Percentiles rank a stretch among this genome's conserved stretches.
These are phyloP conservation scores for Drosophila hamatofila DNA, from an alignment of 2,888 invertebrate species.

Conservation along the genomic window DNA sequence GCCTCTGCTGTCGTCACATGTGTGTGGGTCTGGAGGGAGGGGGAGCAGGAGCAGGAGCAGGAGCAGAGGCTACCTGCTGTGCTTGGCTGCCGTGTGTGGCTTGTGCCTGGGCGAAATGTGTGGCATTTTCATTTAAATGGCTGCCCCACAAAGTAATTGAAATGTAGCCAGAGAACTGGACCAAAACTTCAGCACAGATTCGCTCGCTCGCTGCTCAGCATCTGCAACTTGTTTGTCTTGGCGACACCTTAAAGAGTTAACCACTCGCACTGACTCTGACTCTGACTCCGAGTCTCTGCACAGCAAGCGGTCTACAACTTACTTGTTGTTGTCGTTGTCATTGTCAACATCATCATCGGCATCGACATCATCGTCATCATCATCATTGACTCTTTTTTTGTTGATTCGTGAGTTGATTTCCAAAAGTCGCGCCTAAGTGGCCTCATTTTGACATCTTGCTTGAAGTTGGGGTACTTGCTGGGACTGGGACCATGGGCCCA, in stretches of 20 bases:
- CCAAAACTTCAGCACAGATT: slow-evolving; percentile 23
- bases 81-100: slow-evolving; percentile 44
- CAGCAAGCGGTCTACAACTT: slow-evolving; percentile 69
- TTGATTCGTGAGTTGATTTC: slow-evolving; percentile 69
- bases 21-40: slow-evolving; percentile 14
- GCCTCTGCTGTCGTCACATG: slow-evolving; percentile 38
- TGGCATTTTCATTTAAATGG: slow-evolving; percentile 80
- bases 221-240: slow-evolving; percentile 71
- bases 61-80: slow-evolving; percentile 49
- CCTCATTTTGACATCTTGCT: slow-evolving; percentile 80
- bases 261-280: slow-evolving; percentile 35
- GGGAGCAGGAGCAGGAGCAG: slow-evolving; percentile 1
- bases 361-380: slow-evolving; percentile 34
- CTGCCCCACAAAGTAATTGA: slow-evolving; percentile 75
- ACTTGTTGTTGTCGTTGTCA: slow-evolving; percentile 8
- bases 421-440: slow-evolving; percentile 78
- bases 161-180: slow-evolving; percentile 67
- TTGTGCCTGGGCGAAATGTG: slow-evolving; percentile 74
- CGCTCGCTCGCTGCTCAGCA: slow-evolving; percentile 3
- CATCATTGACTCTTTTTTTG: slow-evolving; percentile 47
- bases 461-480: slow-evolving; percentile 16
- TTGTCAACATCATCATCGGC: slow-evolving; percentile 12
- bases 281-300: slow-evolving; percentile 27
- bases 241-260: slow-evolving; percentile 76
- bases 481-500: slow-evolving; percentile 14